These are phyloP conservation scores for Phaethon lepturus DNA, from an alignment of 2,113 vertebrate genomes.

Conservation along the genomic window DNA sequence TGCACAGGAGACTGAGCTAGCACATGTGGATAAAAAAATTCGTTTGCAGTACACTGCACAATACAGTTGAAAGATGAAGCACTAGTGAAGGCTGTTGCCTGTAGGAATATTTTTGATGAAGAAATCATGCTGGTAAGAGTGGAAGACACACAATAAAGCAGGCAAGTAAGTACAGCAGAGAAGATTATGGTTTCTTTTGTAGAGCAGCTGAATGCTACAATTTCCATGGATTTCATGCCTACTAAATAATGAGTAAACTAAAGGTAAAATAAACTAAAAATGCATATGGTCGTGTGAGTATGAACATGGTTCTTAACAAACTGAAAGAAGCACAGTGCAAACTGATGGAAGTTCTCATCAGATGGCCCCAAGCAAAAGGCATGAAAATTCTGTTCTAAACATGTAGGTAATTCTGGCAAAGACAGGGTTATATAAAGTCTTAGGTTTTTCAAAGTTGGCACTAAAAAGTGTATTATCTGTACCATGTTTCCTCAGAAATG, in stretches of 20 bases:
- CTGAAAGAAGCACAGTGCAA: not conserved
- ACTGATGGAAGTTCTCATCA: not conserved
- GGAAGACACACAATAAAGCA: not conserved
- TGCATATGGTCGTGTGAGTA: not conserved
- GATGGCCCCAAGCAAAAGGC: not conserved
- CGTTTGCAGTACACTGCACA: not conserved
- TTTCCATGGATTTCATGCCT: not conserved
- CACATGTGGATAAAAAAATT: not conserved
- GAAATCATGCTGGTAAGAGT: not conserved
- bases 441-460: not conserved
- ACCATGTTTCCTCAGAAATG: not conserved
- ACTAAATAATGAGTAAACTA: not conserved
- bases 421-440: not conserved
- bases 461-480: not conserved
- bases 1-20: not conserved
- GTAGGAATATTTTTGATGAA: not conserved
- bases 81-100: not conserved
- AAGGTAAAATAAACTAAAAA: not conserved
- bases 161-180: not conserved
- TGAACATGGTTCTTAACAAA: not conserved
- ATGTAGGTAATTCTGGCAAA: not conserved
- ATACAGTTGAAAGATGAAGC: not conserved
- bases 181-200: not conserved
- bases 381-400: not conserved
- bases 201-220: not conserved